phyloP scores from a whole-genome alignment of 2,797 vertebrate species.

The Falco peregrinus region DNA sequence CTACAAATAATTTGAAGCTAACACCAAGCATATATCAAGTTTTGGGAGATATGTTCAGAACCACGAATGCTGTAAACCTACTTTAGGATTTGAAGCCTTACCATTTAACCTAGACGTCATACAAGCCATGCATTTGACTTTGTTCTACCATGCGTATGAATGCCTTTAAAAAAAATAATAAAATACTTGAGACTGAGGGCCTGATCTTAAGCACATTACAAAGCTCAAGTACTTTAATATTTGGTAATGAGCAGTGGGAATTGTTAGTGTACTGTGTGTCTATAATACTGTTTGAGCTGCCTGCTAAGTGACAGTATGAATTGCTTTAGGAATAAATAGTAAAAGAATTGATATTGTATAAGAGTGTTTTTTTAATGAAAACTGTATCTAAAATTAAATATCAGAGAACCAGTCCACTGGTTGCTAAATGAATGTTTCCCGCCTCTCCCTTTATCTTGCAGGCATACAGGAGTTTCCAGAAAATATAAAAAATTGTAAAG shows the following conservation, averaged over 20 bases:
- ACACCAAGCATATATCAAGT: background rate
- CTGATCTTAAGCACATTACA: background rate
- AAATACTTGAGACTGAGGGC: background rate
- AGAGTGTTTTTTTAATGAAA: background rate
- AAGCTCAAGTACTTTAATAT: background rate
- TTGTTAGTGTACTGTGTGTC: background rate
- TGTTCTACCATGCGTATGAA: background rate
- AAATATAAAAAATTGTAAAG: conserved; percentile 99
- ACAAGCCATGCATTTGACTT: background rate
- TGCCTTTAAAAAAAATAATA: background rate
- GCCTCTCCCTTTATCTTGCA: conserved; percentile 64
- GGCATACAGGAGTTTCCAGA: conserved; percentile 99
- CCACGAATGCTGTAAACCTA: background rate
- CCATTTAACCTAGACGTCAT: background rate
- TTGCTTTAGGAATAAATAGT: background rate
- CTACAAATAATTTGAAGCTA: background rate
- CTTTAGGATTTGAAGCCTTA: background rate
- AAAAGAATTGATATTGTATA: too few species aligned
- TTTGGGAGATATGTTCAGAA: background rate
- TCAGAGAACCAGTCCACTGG: background rate
- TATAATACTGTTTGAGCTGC: background rate
- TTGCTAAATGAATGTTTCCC: background rate
- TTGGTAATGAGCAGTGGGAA: background rate
- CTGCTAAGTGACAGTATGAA: background rate
- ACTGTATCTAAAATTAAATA: background rate